Conservation (phyloP, 2,113 vertebrate species). For the Eupsittula cactorum region DNA sequence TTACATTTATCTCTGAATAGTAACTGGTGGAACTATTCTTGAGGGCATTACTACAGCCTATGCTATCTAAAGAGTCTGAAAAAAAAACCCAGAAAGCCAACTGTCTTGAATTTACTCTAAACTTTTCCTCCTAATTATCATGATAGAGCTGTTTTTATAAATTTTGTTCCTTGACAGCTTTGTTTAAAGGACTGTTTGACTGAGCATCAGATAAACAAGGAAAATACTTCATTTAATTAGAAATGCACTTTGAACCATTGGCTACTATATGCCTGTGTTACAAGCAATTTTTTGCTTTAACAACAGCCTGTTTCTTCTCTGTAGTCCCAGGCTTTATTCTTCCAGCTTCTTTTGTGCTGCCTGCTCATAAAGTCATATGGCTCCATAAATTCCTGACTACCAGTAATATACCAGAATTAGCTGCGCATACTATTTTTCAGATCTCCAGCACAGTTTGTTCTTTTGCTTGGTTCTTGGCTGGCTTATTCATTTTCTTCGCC, state of each 20-base stretch:
- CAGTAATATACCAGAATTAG: background rate
- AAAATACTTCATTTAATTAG: background rate
- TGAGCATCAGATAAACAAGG: background rate
- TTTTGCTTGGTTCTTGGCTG: background rate
- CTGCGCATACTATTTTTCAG: background rate
- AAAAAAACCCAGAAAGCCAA: background rate
- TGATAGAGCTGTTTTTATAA: background rate
- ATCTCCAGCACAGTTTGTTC: background rate
- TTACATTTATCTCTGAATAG: background rate
- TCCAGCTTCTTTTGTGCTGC: background rate
- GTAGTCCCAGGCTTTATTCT: background rate
- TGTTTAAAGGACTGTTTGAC: background rate
- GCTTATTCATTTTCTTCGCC: background rate
- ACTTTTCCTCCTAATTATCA: background rate
- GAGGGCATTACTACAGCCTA: background rate
- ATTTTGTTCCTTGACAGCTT: background rate
- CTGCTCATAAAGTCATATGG: background rate
- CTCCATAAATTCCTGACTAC: background rate
- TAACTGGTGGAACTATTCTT: background rate
- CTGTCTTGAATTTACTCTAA: background rate
- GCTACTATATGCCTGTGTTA: background rate
- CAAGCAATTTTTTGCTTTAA: background rate
- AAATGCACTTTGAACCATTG: background rate
- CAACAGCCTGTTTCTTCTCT: background rate
- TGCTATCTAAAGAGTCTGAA: background rate